Evolutionary conservation across 2,888 invertebrate genomes (phyloP), one percentile per base, ranked within the genome.

Genomic region (Eupithecia centaureata): DNA sequence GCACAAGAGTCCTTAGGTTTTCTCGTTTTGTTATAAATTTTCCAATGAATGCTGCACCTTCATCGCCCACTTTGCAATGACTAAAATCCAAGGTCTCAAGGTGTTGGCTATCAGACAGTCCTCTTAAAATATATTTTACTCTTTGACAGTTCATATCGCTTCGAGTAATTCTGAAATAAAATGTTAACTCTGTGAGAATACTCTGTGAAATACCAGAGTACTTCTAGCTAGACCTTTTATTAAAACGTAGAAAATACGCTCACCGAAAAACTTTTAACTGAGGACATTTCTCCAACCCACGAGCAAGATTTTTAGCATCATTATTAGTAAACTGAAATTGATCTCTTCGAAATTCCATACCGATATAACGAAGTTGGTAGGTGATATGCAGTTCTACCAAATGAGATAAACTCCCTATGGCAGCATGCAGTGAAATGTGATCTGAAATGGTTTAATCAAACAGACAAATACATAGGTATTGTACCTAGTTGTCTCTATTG

Each of bases 41-140:
- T 1, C 94, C 95, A 8, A 96, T 85, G n/a, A 94, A 94, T 18
- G 94, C 83, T 4, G 94, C 94, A 0, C 95, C 96, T 18, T 91
- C 88, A 77, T 96, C 94, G 0, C 88, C 92, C 69, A 96, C 93
- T 79, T 94, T 93, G 80, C 96, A 95, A 77, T 96, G 94, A 61
- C 95, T 95, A 62, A 96, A 93, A 82, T 96, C 95, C 57, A 96
- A 76, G 57, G 94, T 94, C 66, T 93, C 89, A 59, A 95, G 75
- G 74, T 90, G 80, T 71, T 83, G 77, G 72, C 82, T 87, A 54
- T 91, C 89, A 38, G 83, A 82, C 66, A 94, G 70, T 30, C 92
- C 92, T 3, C 92, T 87, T 51, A 94, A 81, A 69, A 94, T 84
- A 72, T 90, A 90, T 80, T 90, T 94, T 0, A 91, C 79, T 78